phyloP scores from a whole-genome alignment of 1,140 invertebrate species.

The Hypsibius dujardini region DNA sequence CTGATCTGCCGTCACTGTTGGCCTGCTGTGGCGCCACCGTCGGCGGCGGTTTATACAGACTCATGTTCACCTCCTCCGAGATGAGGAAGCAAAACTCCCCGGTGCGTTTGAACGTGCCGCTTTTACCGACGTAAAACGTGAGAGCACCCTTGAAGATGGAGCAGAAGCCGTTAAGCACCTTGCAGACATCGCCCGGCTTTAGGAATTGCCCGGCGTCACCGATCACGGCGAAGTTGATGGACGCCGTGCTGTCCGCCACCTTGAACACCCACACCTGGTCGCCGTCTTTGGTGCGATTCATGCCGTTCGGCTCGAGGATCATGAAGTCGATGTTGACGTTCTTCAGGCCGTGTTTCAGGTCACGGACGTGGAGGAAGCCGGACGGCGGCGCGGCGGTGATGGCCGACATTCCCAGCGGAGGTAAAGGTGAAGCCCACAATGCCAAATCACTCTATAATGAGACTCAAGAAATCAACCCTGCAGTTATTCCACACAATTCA shows the following conservation, averaged over 20 bases:
- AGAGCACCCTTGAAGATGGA: conserved; percentile 1
- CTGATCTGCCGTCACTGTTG: too few relatives aligned
- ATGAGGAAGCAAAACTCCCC: conserved; percentile 9
- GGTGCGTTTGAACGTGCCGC: not conserved
- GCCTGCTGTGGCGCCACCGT: too few relatives aligned
- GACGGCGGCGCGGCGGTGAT: too few relatives aligned
- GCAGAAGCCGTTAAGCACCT: not conserved
- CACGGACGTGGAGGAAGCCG: conserved; percentile 42
- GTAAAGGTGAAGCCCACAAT: too few relatives aligned
- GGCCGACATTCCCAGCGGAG: too few relatives aligned
- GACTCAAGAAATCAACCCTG: too few relatives aligned
- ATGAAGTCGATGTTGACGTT: conserved; percentile 81
- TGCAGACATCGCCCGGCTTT: conserved; percentile 25
- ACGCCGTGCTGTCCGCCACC: conserved; percentile 74
- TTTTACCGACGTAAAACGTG: conserved; percentile 10
- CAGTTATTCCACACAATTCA: too few relatives aligned
- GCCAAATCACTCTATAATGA: too few relatives aligned
- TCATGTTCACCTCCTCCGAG: conserved; percentile 7
- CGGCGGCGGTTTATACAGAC: not conserved
- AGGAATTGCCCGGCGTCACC: conserved; percentile 74
- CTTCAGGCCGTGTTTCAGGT: conserved; percentile 68
- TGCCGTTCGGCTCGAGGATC: conserved; percentile 53
- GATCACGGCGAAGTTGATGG: conserved; percentile 85
- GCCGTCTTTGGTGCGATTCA: conserved; percentile 79
- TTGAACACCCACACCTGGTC: conserved; percentile 62